Conservation (phyloP, 1,140 invertebrate species). For the Tetragnatha versicolor region DNA sequence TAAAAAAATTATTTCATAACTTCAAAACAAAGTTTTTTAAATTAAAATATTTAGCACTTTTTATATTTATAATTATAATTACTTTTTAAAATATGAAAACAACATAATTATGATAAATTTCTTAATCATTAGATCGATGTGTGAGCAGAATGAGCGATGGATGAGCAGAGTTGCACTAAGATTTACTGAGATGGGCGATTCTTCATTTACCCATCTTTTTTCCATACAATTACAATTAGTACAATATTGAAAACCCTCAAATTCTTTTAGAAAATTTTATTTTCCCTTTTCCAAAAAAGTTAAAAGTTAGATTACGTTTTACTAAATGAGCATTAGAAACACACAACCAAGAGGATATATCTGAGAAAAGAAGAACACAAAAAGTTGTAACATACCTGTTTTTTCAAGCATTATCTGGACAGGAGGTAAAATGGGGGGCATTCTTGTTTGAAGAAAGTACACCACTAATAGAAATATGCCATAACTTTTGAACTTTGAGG, state of each 20-base stretch:
- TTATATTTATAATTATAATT: not conserved
- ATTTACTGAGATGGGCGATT: not conserved
- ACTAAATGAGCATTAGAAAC: not conserved
- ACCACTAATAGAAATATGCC: conserved; percentile 15
- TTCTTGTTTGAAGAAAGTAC: conserved; percentile 27
- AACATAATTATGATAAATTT: not conserved
- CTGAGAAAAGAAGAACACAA: not conserved
- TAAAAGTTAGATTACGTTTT: not conserved
- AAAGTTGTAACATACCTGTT: not conserved
- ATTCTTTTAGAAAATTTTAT: not conserved
- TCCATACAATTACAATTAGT: not conserved
- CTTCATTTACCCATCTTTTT: not conserved
- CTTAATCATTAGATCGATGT: not conserved
- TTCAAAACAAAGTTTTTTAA: not conserved
- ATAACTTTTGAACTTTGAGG: conserved; percentile 25
- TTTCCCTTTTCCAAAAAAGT: not conserved
- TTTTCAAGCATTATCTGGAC: conserved; percentile 2
- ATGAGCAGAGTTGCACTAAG: no score
- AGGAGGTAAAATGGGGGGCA: conserved; percentile 8
- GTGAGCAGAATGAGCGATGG: not conserved
- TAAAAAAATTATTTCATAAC: not conserved
- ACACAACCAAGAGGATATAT: not conserved
- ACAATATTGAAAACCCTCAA: not conserved
- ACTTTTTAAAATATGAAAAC: not conserved
- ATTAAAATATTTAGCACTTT: not conserved